These are phyloP conservation scores for Ophioderma brevispina DNA, from an alignment of 35 echinoderm and acorn worm species.

Conservation along the genomic window DNA sequence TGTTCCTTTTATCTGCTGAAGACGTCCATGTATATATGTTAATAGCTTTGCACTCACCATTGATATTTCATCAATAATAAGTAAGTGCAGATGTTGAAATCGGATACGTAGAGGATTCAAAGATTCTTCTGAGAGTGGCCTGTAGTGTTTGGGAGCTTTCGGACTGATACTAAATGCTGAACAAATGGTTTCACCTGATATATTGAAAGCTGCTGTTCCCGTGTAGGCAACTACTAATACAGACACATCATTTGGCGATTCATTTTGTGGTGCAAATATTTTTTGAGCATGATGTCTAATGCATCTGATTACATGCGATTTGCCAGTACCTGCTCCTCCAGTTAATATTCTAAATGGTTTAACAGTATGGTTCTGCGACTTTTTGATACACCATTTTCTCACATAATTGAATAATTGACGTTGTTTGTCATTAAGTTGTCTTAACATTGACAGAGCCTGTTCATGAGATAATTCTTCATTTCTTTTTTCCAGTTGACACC, in stretches of 20 bases:
- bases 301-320: slow-evolving; percentile 39
- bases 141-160: slow-evolving; percentile 26
- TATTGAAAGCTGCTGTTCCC: slow-evolving; percentile 54
- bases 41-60: slow-evolving; percentile 24
- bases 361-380: slow-evolving; percentile 15
- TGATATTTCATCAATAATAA: slow-evolving; percentile 17
- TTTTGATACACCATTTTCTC: slow-evolving; percentile 49
- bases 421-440: slow-evolving; percentile 63
- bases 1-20: slow-evolving; percentile 45
- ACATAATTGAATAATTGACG: slow-evolving; percentile 47
- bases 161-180: slow-evolving; percentile 48
- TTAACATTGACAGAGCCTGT: not conserved
- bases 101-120: not conserved
- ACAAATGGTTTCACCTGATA: slow-evolving; percentile 30
- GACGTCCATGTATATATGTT: slow-evolving; percentile 15
- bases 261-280: not conserved
- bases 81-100: slow-evolving; percentile 10
- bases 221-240: slow-evolving; percentile 29
- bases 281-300: not conserved
- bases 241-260: not conserved
- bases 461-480: not conserved
- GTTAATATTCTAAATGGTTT: slow-evolving; percentile 52
- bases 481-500: slow-evolving; percentile 2
- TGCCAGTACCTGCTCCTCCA: slow-evolving; percentile 61
- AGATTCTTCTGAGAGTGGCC: slow-evolving; percentile 21